These are phyloP conservation scores for Hiodon tergisus DNA, from an alignment of 2,113 vertebrate genomes.

Conservation along the genomic window DNA sequence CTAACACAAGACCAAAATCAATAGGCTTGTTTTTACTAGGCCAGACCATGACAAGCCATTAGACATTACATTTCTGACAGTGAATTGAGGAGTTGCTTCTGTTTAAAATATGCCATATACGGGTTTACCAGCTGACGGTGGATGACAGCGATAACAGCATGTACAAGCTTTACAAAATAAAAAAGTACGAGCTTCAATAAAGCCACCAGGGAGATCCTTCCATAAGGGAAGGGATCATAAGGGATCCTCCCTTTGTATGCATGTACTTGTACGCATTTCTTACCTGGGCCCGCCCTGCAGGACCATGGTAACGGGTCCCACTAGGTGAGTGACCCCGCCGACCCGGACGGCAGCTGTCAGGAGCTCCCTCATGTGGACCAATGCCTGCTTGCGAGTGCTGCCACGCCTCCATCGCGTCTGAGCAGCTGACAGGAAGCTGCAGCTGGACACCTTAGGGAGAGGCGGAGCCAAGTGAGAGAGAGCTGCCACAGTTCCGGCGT, in stretches of 20 bases:
- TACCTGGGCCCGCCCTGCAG: conserved; percentile 94
- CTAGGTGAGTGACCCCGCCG: conserved; percentile 89
- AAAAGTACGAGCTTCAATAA: too few relatives aligned
- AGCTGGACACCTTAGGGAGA: conserved; percentile 82
- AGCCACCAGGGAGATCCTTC: too few relatives aligned
- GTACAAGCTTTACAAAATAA: too few relatives aligned
- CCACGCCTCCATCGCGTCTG: conserved; percentile 92
- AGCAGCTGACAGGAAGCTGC: conserved; percentile 89
- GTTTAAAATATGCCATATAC: too few relatives aligned
- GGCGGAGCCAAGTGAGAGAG: background rate
- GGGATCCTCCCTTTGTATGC: background rate
- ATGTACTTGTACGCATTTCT: conserved; percentile 16
- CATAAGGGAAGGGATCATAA: too few relatives aligned
- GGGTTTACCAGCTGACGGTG: too few relatives aligned
- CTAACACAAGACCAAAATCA: too few relatives aligned
- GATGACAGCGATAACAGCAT: too few relatives aligned
- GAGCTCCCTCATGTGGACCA: conserved; percentile 93
- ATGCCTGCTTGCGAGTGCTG: conserved; percentile 85
- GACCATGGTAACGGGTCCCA: conserved; percentile 94
- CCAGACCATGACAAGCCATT: too few relatives aligned
- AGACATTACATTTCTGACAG: background rate
- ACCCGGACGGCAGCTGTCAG: conserved; percentile 90
- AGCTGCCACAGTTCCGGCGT: background rate
- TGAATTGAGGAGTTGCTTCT: too few relatives aligned
- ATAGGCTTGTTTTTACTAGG: too few relatives aligned